Conservation (phyloP, 2,113 vertebrate genomes). For the Indicator maculatus region DNA sequence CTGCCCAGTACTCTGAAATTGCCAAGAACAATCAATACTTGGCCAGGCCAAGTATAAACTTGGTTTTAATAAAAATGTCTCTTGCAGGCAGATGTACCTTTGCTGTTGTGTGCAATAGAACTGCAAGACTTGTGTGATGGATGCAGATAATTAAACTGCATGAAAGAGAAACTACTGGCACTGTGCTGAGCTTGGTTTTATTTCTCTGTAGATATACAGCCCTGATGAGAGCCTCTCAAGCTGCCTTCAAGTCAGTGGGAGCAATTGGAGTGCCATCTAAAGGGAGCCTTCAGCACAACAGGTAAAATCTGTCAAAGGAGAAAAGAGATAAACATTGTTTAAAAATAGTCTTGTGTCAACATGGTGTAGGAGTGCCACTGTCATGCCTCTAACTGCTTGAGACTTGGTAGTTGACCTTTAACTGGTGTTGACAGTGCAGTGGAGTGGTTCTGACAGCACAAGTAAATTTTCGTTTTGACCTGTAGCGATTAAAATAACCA, state of each 20-base stretch:
- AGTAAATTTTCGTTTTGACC: not conserved
- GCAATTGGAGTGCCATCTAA: conserved; percentile 53
- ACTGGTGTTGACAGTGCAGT: not conserved
- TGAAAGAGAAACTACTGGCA: not conserved
- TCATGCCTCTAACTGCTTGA: not conserved
- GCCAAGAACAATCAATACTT: not conserved
- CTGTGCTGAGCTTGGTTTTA: not conserved
- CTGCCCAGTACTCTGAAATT: not conserved
- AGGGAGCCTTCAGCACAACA: conserved; percentile 67
- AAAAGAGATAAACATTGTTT: not conserved
- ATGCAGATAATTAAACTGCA: not conserved
- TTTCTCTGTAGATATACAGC: conserved; percentile 77
- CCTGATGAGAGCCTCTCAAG: conserved; percentile 72
- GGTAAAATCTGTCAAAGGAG: conserved; percentile 59
- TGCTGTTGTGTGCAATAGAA: not conserved
- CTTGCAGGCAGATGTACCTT: not conserved
- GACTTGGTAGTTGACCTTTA: not conserved
- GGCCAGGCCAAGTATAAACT: not conserved
- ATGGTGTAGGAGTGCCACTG: not conserved
- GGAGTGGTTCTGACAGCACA: not conserved
- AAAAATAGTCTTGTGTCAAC: not conserved
- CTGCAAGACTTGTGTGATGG: not conserved
- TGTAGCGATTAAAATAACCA: not conserved
- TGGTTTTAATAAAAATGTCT: not conserved
- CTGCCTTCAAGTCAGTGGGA: conserved; percentile 49